phyloP scores from a whole-genome alignment of 2,797 vertebrate species.

The Enteromius mattozi region DNA sequence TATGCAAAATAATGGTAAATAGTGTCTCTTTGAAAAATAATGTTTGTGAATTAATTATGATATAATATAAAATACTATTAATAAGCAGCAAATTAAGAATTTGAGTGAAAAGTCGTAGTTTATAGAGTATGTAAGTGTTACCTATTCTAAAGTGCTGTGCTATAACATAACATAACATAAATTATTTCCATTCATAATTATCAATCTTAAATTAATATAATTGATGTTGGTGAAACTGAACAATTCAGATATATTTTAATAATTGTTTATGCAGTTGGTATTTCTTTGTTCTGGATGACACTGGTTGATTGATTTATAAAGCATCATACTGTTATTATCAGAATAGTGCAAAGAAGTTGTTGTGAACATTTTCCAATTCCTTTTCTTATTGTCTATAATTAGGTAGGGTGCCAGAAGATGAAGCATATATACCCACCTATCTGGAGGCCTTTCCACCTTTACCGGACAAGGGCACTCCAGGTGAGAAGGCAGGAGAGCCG shows the following conservation, averaged over 20 bases:
- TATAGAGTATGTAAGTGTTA: too few relatives aligned
- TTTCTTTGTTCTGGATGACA: background rate
- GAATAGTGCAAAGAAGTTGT: background rate
- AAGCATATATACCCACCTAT: constrained; percentile 82
- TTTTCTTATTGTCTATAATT: background rate
- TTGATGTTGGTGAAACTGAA: too few relatives aligned
- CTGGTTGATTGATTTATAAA: background rate
- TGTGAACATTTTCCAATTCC: background rate
- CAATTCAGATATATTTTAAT: too few relatives aligned
- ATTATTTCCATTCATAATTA: too few relatives aligned
- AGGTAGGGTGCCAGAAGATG: constrained; percentile 83
- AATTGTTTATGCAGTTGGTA: background rate
- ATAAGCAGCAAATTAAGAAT: too few relatives aligned
- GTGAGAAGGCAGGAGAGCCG: constrained; percentile 76
- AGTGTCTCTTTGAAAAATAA: background rate
- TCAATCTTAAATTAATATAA: too few relatives aligned
- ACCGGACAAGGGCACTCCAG: constrained; percentile 79
- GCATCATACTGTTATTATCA: background rate
- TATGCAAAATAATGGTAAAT: background rate
- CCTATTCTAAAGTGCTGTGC: too few relatives aligned
- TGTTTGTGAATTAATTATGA: background rate
- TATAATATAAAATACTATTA: background rate
- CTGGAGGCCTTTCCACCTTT: constrained; percentile 82
- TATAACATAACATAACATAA: too few relatives aligned
- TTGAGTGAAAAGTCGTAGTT: too few relatives aligned